A percentile compares a stretch with the other conserved stretches of the same genome.
These are phyloP conservation scores for Sula dactylatra DNA, from an alignment of 2,113 vertebrate species.

Conservation along the genomic window DNA sequence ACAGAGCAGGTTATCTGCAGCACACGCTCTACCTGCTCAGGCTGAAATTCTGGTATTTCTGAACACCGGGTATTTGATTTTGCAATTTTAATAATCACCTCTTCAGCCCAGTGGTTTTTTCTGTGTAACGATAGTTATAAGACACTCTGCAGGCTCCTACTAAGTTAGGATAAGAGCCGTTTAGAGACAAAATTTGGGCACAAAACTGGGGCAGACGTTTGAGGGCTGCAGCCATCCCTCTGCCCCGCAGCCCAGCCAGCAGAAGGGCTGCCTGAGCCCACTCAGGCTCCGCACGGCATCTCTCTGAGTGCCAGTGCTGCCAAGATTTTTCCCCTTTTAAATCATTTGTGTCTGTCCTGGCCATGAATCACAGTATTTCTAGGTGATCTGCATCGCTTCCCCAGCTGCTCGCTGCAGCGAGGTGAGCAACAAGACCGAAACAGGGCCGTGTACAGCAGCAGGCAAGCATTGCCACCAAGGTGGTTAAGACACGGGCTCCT, in stretches of 20 bases:
- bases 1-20: not conserved
- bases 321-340: not conserved
- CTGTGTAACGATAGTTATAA: rapidly evolving
- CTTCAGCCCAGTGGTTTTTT: not conserved
- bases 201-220: not conserved
- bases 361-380: not conserved
- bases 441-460: rapidly evolving
- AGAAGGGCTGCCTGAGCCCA: not conserved
- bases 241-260: not conserved
- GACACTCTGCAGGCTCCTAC: not conserved
- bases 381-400: not conserved
- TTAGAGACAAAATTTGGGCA: not conserved
- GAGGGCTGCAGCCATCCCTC: not conserved
- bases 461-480: not conserved
- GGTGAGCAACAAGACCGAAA: not conserved
- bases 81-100: slow-evolving; percentile 16
- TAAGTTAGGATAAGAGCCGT: rapidly evolving
- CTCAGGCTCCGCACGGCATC: not conserved
- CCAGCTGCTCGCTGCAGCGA: not conserved
- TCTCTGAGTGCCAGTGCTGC: not conserved
- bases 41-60: slow-evolving; percentile 44
- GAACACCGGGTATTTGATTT: not conserved
- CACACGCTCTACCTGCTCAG: slow-evolving; percentile 1
- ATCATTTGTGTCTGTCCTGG: not conserved
- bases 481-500: not conserved